Percentiles rank a stretch among this genome's conserved stretches.
phyloP scores from a whole-genome alignment of 2,797 vertebrate genomes.

The Sylvilagus floridanus region DNA sequence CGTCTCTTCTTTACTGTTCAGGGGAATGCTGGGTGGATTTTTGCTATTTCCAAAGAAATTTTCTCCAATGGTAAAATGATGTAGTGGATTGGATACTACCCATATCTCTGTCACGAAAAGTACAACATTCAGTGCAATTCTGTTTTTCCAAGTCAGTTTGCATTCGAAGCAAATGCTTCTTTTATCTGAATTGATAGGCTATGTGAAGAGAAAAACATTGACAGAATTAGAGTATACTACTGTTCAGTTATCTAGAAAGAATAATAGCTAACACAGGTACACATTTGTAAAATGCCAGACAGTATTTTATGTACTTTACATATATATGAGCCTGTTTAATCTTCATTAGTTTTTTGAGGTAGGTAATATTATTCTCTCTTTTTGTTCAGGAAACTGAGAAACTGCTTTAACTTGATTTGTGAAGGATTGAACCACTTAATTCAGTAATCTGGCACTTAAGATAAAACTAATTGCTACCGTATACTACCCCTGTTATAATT shows the following conservation, averaged over 20 bases:
- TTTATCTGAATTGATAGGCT: background rate
- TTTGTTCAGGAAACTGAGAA: slow-evolving; percentile 20
- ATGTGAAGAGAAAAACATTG: background rate
- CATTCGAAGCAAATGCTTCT: background rate
- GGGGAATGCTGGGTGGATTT: background rate
- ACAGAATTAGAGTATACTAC: background rate
- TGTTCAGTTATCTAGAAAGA: slow-evolving; percentile 32
- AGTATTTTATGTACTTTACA: background rate
- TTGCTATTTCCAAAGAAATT: slow-evolving; percentile 18
- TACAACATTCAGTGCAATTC: background rate
- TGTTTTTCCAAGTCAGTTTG: background rate
- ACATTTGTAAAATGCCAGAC: background rate
- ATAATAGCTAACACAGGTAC: background rate
- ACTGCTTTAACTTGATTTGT: background rate
- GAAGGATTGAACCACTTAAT: slow-evolving; percentile 10
- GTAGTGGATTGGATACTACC: background rate
- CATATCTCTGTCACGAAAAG: background rate
- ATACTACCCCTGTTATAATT: background rate
- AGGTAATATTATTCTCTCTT: background rate
- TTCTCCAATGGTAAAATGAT: background rate
- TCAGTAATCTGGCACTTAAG: background rate
- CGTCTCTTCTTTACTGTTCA: background rate
- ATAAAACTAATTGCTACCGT: background rate
- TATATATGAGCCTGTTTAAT: slow-evolving; percentile 13
- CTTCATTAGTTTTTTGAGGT: slow-evolving; percentile 13